A percentile compares a stretch with the other conserved stretches of the same genome.
Conservation (phyloP, 2,888 invertebrate genomes). For the Plagiodera versicolora region DNA sequence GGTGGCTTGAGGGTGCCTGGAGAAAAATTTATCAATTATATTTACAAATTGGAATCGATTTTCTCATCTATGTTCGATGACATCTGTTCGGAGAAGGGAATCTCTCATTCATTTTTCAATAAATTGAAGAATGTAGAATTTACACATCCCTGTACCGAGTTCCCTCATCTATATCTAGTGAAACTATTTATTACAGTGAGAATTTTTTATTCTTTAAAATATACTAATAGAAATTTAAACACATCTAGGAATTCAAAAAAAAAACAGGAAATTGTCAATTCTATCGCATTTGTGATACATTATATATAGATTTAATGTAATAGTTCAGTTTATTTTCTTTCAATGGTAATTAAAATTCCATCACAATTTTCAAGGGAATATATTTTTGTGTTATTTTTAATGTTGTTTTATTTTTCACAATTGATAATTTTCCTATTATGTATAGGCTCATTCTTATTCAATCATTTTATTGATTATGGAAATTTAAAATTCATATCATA, state of each 20-base stretch:
- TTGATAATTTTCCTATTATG: too few relatives aligned
- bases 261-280: conserved; percentile 11
- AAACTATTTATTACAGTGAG: conserved; percentile 12
- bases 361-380: too few relatives aligned
- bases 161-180: conserved; percentile 3
- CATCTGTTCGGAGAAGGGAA: neutral
- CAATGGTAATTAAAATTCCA: too few relatives aligned
- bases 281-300: conserved; percentile 4
- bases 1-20: conserved; percentile 8
- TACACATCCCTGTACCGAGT: conserved; percentile 6
- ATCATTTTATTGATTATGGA: too few relatives aligned
- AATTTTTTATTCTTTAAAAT: conserved; percentile 9
- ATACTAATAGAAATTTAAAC: conserved; percentile 5
- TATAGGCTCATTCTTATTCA: too few relatives aligned
- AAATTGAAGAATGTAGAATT: conserved; percentile 5
- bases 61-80: conserved; percentile 15
- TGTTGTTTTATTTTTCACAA: too few relatives aligned
- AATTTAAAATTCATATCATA: too few relatives aligned
- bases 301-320: too few relatives aligned
- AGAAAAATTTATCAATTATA: conserved; percentile 11
- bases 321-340: too few relatives aligned
- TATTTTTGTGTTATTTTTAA: too few relatives aligned
- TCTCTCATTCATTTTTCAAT: too few relatives aligned
- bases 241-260: neutral
- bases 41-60: conserved; percentile 15